Conservation (phyloP, 2,113 vertebrate species). For the Hyperoodon ampullatus region DNA sequence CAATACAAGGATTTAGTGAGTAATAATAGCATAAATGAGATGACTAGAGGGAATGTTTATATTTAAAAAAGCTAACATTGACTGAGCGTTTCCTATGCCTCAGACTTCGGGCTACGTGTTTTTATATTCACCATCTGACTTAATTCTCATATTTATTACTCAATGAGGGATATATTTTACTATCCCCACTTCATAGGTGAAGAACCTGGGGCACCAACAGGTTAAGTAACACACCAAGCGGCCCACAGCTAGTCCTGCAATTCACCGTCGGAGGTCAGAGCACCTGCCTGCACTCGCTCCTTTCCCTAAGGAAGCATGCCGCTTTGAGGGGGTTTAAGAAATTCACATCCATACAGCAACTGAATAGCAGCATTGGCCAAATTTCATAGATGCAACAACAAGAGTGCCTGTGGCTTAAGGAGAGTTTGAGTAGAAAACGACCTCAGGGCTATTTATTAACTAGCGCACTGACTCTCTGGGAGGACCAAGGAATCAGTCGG, state of each 20-base stretch:
- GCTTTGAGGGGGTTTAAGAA: not conserved
- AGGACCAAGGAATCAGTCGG: not conserved
- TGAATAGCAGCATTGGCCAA: not conserved
- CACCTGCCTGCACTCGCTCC: rapidly evolving
- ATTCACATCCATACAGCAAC: not conserved
- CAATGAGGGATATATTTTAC: not conserved
- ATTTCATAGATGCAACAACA: rapidly evolving
- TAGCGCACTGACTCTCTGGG: not conserved
- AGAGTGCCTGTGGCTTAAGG: not conserved
- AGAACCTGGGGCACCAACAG: not conserved
- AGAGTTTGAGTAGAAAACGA: not conserved
- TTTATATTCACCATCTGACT: not conserved
- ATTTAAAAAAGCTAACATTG: not conserved
- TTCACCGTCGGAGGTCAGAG: rapidly evolving
- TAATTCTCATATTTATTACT: not conserved
- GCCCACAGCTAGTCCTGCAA: not conserved
- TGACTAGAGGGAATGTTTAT: not conserved
- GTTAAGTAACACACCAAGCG: rapidly evolving
- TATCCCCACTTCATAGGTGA: not conserved
- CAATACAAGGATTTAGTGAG: not conserved
- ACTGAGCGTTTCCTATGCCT: not conserved
- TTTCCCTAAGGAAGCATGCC: not conserved
- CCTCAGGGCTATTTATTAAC: not conserved
- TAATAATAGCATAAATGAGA: not conserved
- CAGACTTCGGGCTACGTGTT: not conserved